Conservation (phyloP, 2,888 invertebrate species). For the Tubulanus polymorphus region DNA sequence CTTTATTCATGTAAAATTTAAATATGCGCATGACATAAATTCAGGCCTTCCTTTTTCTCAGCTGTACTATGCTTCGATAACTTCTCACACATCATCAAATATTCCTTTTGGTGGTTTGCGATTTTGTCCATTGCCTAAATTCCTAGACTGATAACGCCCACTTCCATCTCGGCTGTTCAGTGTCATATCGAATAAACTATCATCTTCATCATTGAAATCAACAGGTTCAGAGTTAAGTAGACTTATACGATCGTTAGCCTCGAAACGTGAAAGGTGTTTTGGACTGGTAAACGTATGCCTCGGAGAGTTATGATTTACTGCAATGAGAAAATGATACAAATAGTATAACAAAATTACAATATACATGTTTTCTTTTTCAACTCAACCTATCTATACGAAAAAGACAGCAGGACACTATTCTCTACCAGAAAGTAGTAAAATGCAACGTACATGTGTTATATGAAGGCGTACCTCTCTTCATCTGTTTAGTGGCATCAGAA, state of each 20-base stretch:
- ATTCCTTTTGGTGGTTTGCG: constrained; percentile 34
- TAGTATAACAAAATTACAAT: too few species aligned
- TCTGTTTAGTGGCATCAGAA: too few species aligned
- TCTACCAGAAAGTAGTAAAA: background rate
- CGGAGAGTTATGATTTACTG: too few species aligned
- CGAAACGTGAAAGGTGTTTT: constrained; percentile 61
- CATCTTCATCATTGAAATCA: constrained; percentile 46
- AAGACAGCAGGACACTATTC: background rate
- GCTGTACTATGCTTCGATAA: too few species aligned
- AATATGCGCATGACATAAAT: too few species aligned
- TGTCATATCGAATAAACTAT: constrained; percentile 23
- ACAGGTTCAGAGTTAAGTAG: constrained; percentile 69
- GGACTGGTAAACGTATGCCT: too few species aligned
- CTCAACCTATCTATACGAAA: background rate
- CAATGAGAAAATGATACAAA: too few species aligned
- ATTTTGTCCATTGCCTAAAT: constrained; percentile 1
- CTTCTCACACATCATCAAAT: constrained; percentile 44
- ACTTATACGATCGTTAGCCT: constrained; percentile 73
- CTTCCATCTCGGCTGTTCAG: constrained; percentile 8
- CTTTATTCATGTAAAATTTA: too few species aligned
- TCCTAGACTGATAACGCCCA: constrained; percentile 28
- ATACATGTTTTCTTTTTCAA: too few species aligned
- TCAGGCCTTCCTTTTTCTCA: too few species aligned
- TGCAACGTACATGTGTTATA: background rate
- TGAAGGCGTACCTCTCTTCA: background rate